Evolutionary conservation across 2,888 invertebrate species (phyloP).

Genomic region (Miltochrista miniata): DNA sequence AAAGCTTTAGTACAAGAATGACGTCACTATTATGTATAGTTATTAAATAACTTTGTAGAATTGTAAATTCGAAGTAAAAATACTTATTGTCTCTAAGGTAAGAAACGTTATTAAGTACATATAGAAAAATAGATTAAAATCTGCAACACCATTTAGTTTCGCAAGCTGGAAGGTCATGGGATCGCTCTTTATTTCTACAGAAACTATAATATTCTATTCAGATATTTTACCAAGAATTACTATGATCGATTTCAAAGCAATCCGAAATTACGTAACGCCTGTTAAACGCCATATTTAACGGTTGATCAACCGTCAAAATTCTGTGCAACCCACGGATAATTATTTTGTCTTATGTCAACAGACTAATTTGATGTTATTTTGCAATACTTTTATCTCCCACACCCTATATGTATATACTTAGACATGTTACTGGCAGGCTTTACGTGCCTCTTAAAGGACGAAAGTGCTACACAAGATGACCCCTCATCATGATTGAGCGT

Average conservation of each 20-base stretch:
- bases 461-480: no score
- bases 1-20: no score
- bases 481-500: no score
- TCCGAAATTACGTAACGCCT: constrained; percentile 13
- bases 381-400: not conserved
- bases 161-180: not conserved
- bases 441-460: no score
- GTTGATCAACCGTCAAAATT: constrained; percentile 23
- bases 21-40: no score
- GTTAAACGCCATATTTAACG: constrained; percentile 24
- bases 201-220: not conserved
- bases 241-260: not conserved
- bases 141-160: not conserved
- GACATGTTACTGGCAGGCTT: no score
- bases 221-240: not conserved
- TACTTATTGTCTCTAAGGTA: no score
- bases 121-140: not conserved
- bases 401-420: no score
- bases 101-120: no score
- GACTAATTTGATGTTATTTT: not conserved
- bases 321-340: constrained; percentile 13
- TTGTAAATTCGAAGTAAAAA: no score
- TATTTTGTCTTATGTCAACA: constrained; percentile 27
- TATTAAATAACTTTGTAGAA: no score
- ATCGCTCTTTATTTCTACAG: not conserved